These are phyloP conservation scores for Phalanger gymnotis DNA, from an alignment of 2,797 vertebrate genomes.

Conservation along the genomic window DNA sequence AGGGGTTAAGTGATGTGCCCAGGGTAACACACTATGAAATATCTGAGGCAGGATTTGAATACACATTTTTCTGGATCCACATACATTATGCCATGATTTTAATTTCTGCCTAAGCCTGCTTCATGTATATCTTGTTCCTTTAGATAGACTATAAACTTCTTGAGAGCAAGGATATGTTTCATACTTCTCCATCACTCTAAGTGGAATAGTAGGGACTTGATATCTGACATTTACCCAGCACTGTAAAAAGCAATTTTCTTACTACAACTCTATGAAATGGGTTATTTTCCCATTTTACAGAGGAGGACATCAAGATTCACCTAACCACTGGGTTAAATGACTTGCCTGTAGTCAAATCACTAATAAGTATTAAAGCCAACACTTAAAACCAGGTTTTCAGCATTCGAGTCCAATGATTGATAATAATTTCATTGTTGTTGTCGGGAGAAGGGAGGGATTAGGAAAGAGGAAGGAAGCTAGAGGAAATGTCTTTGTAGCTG, in stretches of 20 bases:
- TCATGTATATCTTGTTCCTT: background rate
- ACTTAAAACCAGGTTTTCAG: background rate
- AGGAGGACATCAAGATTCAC: background rate
- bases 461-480: background rate
- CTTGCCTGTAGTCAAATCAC: background rate
- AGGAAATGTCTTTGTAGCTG: background rate
- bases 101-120: background rate
- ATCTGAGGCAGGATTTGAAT: background rate
- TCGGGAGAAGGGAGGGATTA: background rate
- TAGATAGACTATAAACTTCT: background rate
- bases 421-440: background rate
- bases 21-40: background rate
- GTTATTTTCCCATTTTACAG: background rate
- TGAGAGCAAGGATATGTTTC: background rate
- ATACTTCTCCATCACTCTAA: background rate
- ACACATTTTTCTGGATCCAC: background rate
- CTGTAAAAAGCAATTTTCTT: background rate
- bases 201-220: background rate
- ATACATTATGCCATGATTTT: background rate
- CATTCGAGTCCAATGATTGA: background rate
- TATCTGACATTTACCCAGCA: background rate
- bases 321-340: background rate
- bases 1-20: background rate
- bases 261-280: background rate
- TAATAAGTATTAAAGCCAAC: background rate